phyloP scores from a whole-genome alignment of 2,113 vertebrate genomes.

The Lagenorhynchus albirostris region DNA sequence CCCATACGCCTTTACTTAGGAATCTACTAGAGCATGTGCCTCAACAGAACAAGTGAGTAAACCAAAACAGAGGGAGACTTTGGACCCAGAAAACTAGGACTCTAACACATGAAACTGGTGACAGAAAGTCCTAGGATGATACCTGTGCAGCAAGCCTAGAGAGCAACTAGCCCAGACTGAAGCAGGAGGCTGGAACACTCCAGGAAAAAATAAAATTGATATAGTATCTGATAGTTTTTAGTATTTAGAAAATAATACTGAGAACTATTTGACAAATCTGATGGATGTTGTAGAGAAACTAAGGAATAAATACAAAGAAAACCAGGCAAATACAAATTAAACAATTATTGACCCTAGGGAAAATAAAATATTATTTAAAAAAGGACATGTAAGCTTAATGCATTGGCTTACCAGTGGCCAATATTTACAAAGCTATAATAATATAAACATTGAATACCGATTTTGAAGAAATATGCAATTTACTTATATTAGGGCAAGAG shows the following conservation, averaged over 20 bases:
- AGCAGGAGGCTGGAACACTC: neutral
- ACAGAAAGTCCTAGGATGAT: neutral
- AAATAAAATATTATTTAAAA: neutral
- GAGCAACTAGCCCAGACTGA: neutral
- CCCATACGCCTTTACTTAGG: neutral
- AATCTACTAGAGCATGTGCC: neutral
- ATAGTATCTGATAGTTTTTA: neutral
- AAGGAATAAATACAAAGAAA: neutral
- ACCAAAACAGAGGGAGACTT: neutral
- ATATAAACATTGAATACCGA: neutral
- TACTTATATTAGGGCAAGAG: neutral
- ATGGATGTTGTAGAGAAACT: neutral
- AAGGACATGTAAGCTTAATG: neutral
- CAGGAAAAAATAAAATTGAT: neutral
- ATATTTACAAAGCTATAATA: neutral
- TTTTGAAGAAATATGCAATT: neutral
- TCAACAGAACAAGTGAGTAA: neutral
- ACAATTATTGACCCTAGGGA: neutral
- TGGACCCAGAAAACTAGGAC: neutral
- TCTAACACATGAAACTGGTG: neutral
- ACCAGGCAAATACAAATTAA: neutral
- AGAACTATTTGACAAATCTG: neutral
- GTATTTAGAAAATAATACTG: neutral
- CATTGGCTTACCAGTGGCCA: neutral
- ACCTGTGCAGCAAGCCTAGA: neutral